Evolutionary conservation across 2,888 invertebrate species (phyloP).

Genomic region (Panzeria rudis): DNA sequence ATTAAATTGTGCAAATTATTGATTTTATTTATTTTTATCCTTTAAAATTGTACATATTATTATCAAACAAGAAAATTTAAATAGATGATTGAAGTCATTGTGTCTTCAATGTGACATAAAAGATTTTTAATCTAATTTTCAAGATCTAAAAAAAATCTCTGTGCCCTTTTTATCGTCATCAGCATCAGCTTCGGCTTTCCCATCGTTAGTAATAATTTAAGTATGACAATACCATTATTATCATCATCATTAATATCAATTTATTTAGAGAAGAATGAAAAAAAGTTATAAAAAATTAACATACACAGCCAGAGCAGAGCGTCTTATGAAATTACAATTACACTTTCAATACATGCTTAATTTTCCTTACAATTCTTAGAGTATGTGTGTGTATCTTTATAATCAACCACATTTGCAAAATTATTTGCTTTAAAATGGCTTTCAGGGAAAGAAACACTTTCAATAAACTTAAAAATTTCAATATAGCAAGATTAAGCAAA

Average conservation of each 20-base stretch:
- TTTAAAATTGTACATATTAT: slow-evolving; percentile 43
- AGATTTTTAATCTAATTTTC: slow-evolving; percentile 32
- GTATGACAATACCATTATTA: slow-evolving; percentile 35
- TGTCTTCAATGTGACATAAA: slow-evolving; percentile 29
- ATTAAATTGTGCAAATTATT: slow-evolving; percentile 49
- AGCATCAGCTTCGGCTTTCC: slow-evolving; percentile 19
- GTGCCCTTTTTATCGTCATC: neutral
- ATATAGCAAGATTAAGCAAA: neutral
- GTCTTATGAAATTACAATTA: slow-evolving; percentile 26
- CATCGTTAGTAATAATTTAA: slow-evolving; percentile 7
- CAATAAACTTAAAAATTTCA: neutral
- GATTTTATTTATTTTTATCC: too few species aligned
- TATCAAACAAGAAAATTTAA: slow-evolving; percentile 5
- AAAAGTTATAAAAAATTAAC: neutral
- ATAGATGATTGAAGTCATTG: slow-evolving; percentile 29
- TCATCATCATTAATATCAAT: slow-evolving; percentile 66
- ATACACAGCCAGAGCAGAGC: slow-evolving; percentile 8
- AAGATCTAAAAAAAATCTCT: too few species aligned
- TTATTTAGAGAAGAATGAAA: slow-evolving; percentile 13
- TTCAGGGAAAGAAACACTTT: neutral
- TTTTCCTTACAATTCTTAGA: slow-evolving; percentile 40
- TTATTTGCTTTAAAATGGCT: slow-evolving; percentile 42
- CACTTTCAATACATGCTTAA: slow-evolving; percentile 57
- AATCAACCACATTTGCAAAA: slow-evolving; percentile 26
- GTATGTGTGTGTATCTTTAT: neutral